Evolutionary conservation across 2,888 invertebrate species (phyloP), one percentile per base, ranked within the genome.

Genomic region (Synanthedon vespiformis): DNA sequence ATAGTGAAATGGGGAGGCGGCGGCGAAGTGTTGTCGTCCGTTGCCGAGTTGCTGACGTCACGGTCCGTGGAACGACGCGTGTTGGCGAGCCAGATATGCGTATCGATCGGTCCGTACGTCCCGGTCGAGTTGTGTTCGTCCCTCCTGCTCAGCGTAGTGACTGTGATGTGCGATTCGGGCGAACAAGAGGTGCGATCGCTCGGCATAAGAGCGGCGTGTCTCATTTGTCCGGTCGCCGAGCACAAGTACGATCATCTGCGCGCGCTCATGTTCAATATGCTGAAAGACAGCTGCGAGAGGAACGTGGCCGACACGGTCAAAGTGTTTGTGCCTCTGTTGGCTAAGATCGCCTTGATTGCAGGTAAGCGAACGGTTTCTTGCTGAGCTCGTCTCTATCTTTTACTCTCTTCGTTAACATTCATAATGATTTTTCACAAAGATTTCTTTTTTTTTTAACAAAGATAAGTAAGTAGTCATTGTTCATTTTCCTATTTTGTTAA

Each of bases 1-100:
- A 69, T 87, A 59, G 86, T 86, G 27, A 85, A 85, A 67, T 87
- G 86, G 86, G 86, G 86, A 1, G 85, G 84, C 8, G 77, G 83
- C 54, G 86, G 83, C 27, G 87, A 87, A 58, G 83, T 87, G 0
- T 55, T 87, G 11, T 85, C 87, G 0, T 76, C 80, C 11, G 76
- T 86, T 56, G 85, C 86, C 0, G 87, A 87, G 53, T 59, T 86
- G 0, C 62, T 87, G 3, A 74, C 81, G 0, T 85, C 85, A 0
- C 67, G 77, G 4, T 81, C 85, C 0, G 60, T 67, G 0, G 86
- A 87, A 52, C 72, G 86, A 1, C 63, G 84, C 0, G 57, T 81
- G 50, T 57, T 87, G 16, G 86, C 86, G 44, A 82, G 84, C 57
- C 83, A 85, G 58, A 80, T 84, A 53, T 87, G 85, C 60, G 71